A percentile compares a stretch with the other conserved stretches of the same genome.
phyloP scores from a whole-genome alignment of 2,797 vertebrate species.

The Lutjanus argentimaculatus region DNA sequence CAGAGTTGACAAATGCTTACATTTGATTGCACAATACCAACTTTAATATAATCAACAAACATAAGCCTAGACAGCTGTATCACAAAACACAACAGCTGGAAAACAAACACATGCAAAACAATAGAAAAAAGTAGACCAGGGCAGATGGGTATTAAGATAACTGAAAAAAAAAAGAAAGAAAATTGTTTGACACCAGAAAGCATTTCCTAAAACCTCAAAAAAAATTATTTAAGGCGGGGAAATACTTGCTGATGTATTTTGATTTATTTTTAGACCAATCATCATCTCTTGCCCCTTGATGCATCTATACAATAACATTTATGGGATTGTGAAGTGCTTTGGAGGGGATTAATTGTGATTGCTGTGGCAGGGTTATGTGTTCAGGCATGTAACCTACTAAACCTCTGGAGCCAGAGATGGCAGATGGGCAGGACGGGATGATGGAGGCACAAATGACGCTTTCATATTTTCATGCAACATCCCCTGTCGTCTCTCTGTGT shows the following conservation, averaged over 20 bases:
- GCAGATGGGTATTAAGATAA: slow-evolving; percentile 30
- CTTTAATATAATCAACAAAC: slow-evolving; percentile 42
- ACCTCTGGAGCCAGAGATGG: slow-evolving; percentile 70
- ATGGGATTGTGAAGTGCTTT: slow-evolving; percentile 81
- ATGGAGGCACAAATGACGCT: slow-evolving; percentile 58
- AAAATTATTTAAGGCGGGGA: background rate
- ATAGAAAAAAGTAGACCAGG: slow-evolving; percentile 16
- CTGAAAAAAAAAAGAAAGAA: background rate
- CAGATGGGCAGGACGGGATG: slow-evolving; percentile 82
- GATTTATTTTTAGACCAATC: slow-evolving; percentile 58
- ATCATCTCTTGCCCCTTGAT: slow-evolving; percentile 58
- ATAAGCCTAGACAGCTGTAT: slow-evolving; percentile 53
- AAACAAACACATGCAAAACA: slow-evolving; percentile 32
- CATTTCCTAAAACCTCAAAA: background rate
- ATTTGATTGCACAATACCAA: slow-evolving; percentile 22
- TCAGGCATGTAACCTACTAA: slow-evolving; percentile 70
- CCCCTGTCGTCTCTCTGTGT: background rate
- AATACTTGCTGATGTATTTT: background rate
- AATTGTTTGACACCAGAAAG: background rate
- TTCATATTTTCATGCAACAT: slow-evolving; percentile 64
- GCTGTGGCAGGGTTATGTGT: slow-evolving; percentile 71
- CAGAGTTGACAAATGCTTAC: slow-evolving; percentile 8
- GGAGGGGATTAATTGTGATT: slow-evolving; percentile 84
- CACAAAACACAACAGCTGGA: slow-evolving; percentile 52
- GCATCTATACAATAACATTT: slow-evolving; percentile 76